phyloP scores from a whole-genome alignment of 1,140 invertebrate genomes.

The Thalassaphorura encarpata region DNA sequence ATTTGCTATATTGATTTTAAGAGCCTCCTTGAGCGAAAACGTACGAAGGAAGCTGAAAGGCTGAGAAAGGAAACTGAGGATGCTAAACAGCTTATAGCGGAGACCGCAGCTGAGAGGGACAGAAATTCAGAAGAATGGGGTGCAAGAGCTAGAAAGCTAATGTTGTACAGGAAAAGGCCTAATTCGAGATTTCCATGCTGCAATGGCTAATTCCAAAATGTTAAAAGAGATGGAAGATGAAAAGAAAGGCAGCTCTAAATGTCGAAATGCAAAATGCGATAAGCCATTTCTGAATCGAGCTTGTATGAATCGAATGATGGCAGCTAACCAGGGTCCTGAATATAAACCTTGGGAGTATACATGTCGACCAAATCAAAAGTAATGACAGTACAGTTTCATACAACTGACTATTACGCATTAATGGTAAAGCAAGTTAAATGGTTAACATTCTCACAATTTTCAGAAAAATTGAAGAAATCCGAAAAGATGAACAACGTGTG shows the following conservation, averaged over 20 bases:
- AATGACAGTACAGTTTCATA: too few relatives aligned
- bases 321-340: slow-evolving; percentile 20
- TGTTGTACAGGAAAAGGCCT: slow-evolving; percentile 28
- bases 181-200: slow-evolving; percentile 27
- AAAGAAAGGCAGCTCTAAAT: not conserved
- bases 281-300: slow-evolving; percentile 11
- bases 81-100: slow-evolving; percentile 5
- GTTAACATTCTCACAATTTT: too few relatives aligned
- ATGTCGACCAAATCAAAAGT: slow-evolving; percentile 12
- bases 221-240: slow-evolving; percentile 12
- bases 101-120: slow-evolving; percentile 8
- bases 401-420: too few relatives aligned
- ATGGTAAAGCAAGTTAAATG: too few relatives aligned
- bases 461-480: slow-evolving; percentile 13
- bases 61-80: slow-evolving; percentile 7
- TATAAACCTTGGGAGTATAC: slow-evolving; percentile 14
- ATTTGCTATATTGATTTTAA: not conserved
- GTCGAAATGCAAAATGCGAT: not conserved
- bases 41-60: slow-evolving; percentile 17
- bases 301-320: slow-evolving; percentile 19
- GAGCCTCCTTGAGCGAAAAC: slow-evolving; percentile 21
- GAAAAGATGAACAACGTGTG: slow-evolving; percentile 12
- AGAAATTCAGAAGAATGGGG: slow-evolving; percentile 4
- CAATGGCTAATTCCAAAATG: slow-evolving; percentile 17
- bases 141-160: slow-evolving; percentile 13